Conservation (phyloP, 2,888 invertebrate species). For the Eupithecia vulgata region DNA sequence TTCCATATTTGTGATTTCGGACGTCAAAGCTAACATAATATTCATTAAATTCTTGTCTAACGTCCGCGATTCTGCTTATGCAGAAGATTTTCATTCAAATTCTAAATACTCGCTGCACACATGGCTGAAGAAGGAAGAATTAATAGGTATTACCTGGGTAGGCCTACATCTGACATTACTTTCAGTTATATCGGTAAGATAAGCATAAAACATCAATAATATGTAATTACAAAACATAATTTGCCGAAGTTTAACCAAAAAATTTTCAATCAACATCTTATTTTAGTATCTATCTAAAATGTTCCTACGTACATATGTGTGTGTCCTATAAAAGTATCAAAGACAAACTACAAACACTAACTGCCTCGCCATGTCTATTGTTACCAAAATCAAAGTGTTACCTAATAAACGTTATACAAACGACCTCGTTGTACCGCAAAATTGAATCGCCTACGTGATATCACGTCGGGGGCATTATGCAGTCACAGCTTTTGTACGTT, state of each 20-base stretch:
- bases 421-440: constrained; percentile 60
- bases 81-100: background rate
- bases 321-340: constrained; percentile 20
- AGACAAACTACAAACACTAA: constrained; percentile 50
- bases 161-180: background rate
- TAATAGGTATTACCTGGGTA: background rate
- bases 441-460: constrained; percentile 61
- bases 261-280: background rate
- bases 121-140: background rate
- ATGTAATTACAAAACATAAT: background rate
- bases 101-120: background rate
- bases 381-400: constrained; percentile 61
- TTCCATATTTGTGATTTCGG: constrained; percentile 10
- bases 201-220: background rate
- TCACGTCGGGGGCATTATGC: constrained; percentile 34
- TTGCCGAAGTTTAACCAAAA: background rate
- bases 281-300: background rate
- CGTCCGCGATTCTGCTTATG: background rate
- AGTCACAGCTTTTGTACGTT: constrained; percentile 32
- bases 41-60: constrained; percentile 13
- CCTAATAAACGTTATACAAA: constrained; percentile 56
- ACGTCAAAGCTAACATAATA: constrained; percentile 16
- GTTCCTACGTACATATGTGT: background rate
- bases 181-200: background rate
- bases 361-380: constrained; percentile 54